Evolutionary conservation across 2,113 vertebrate genomes (phyloP), one percentile per base, ranked within the genome.

Genomic region (Dermatemys mawii): DNA sequence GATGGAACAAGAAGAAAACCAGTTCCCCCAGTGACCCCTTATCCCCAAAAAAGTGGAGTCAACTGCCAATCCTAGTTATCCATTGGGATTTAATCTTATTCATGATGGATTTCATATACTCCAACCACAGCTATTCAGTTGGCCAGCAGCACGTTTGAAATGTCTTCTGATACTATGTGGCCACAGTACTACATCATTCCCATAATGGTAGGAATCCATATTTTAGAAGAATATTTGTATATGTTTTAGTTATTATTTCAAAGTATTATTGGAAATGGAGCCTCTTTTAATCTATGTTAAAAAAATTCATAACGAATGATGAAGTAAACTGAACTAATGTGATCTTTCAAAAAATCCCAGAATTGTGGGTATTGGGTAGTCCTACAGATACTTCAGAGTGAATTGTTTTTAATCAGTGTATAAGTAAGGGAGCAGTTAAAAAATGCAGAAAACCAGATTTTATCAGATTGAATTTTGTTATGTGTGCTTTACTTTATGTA

Each of bases 391-490:
- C 63, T 87, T 78, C n/a, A 1, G 50, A 8, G 6, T 13, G 86
- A 48, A 79, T 4, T 6, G 2, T 10, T 1, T 8, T 79, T 11
- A 44, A 44, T 79, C 53, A 1, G n/a, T 8, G 44, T 57, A 6
- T 44, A 51, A 41, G 44, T 16, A 9, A 80, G 88, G 81, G 89
- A 29, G 85, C 78, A 84, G 81, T 87, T 76, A 78, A 6, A 83
- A 85, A 76, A 90, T 84, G 88, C 48, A 53, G 89, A 84, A 78
- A 49, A 8, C 83, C 54, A 84, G 84, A 86, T 94, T 78, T 67
- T 93, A 84, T 91, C 78, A 84, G 76, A 83, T 89, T 95, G 96
- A 81, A 91, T 97, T 83, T 82, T 76, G 46, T 81, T 83, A 50
- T 57, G 38, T 50, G 63, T 38, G 35, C 17, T 38, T 70, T 38